Evolutionary conservation across 2,797 vertebrate genomes (phyloP).

Genomic region (Sebastes variabilis): DNA sequence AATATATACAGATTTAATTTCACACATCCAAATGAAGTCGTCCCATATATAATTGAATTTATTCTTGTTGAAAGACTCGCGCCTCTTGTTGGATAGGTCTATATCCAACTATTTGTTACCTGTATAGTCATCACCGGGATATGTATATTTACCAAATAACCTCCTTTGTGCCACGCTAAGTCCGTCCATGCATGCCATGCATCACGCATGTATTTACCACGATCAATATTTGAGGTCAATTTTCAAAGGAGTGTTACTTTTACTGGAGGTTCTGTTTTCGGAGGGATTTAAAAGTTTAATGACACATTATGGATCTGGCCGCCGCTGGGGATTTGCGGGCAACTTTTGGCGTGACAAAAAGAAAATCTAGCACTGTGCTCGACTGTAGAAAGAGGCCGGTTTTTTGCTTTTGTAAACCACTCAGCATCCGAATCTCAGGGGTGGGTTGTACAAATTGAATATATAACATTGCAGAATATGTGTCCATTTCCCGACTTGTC

Average conservation of each 20-base stretch:
- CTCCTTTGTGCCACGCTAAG: constrained; percentile 45
- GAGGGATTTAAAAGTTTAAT: background rate
- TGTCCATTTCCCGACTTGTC: constrained; percentile 48
- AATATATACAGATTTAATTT: constrained; percentile 9
- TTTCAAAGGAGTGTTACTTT: constrained; percentile 18
- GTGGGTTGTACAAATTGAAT: constrained; percentile 65
- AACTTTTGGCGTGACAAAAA: background rate
- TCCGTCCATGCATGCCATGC: constrained; percentile 61
- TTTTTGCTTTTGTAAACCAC: constrained; percentile 52
- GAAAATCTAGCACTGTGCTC: background rate
- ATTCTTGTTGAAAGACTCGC: background rate
- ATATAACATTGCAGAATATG: constrained; percentile 34
- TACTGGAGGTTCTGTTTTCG: background rate
- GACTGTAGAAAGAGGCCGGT: constrained; percentile 11
- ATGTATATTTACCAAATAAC: constrained; percentile 39
- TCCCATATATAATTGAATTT: background rate
- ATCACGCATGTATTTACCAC: constrained; percentile 55
- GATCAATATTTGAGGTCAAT: constrained; percentile 18
- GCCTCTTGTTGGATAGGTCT: constrained; percentile 1
- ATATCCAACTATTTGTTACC: constrained; percentile 23
- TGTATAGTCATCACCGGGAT: constrained; percentile 41
- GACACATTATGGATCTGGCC: background rate
- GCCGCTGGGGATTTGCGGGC: background rate
- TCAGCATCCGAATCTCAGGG: constrained; percentile 68
- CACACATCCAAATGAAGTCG: background rate